Evolutionary conservation across 2,113 vertebrate species (phyloP).

Genomic region (Chaenogobius annularis): DNA sequence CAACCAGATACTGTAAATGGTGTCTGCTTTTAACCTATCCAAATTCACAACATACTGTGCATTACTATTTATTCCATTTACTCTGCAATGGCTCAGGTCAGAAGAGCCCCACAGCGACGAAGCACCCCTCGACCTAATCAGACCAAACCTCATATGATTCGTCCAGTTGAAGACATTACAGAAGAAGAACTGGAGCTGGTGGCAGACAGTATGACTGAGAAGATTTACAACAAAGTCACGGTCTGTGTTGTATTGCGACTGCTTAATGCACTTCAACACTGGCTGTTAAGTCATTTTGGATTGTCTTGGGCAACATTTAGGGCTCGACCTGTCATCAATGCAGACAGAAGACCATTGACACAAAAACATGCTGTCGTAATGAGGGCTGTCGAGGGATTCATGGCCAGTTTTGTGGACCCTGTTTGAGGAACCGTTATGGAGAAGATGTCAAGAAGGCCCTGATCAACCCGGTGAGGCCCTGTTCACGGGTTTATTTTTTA

Average conservation of each 20-base stretch:
- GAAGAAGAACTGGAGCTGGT: conserved; percentile 74
- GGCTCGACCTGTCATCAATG: conserved; percentile 82
- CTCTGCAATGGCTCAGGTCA: conserved; percentile 47
- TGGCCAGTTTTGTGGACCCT: conserved; percentile 82
- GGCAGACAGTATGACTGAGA: conserved; percentile 71
- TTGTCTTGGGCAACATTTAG: conserved; percentile 43
- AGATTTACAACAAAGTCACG: conserved; percentile 71
- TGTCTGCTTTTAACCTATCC: not conserved
- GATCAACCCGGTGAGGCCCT: conserved; percentile 72
- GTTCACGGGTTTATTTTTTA: too few species aligned
- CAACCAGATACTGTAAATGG: too few species aligned
- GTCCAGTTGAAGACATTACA: conserved; percentile 73
- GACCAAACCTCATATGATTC: conserved; percentile 64
- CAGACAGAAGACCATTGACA: conserved; percentile 79
- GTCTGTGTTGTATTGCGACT: conserved; percentile 43
- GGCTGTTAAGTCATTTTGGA: not conserved
- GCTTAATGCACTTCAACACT: too few species aligned
- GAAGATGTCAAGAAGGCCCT: conserved; percentile 76
- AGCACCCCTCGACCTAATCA: conserved; percentile 32
- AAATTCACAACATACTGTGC: too few species aligned
- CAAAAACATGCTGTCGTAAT: conserved; percentile 78
- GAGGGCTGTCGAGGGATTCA: conserved; percentile 73
- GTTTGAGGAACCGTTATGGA: conserved; percentile 79
- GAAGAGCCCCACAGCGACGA: conserved; percentile 33
- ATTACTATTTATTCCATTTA: not conserved